Conservation (phyloP, 2,797 vertebrate genomes). For the Hydrocynus forskahlii region DNA sequence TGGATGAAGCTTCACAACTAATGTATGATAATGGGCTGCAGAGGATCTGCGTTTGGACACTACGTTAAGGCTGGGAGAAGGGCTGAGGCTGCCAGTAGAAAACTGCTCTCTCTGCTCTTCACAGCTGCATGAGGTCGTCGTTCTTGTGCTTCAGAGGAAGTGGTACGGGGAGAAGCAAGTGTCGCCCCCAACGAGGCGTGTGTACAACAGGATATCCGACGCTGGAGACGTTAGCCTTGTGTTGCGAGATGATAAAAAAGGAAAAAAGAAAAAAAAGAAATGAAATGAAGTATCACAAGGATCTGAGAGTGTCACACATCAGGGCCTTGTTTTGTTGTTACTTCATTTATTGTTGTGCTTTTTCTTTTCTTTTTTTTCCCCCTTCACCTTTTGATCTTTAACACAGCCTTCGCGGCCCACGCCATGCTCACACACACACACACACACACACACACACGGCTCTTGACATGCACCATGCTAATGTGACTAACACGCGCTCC, state of each 20-base stretch:
- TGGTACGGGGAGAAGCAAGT: slow-evolving; percentile 67
- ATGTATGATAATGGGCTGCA: neutral
- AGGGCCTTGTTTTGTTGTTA: slow-evolving; percentile 16
- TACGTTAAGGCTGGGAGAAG: neutral
- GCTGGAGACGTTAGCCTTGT: slow-evolving; percentile 65
- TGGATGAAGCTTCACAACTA: slow-evolving; percentile 15
- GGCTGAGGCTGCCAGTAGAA: neutral
- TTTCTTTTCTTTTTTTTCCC: neutral
- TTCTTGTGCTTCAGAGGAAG: slow-evolving; percentile 74
- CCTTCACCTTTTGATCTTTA: neutral
- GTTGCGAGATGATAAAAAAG: slow-evolving; percentile 48
- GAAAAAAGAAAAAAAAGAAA: neutral
- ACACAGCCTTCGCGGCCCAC: neutral
- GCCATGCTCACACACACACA: neutral
- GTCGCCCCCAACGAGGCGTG: slow-evolving; percentile 63
- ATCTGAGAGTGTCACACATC: slow-evolving; percentile 19
- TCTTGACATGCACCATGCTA: slow-evolving; percentile 9
- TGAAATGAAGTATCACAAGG: slow-evolving; percentile 28
- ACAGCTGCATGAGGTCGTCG: slow-evolving; percentile 76
- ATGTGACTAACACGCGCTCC: slow-evolving; percentile 16
- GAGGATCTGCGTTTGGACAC: neutral
- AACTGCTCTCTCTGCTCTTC: slow-evolving; percentile 48
- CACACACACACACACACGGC: neutral
- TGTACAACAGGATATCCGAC: slow-evolving; percentile 79
- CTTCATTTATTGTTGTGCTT: neutral